phyloP scores from a whole-genome alignment of 2,113 vertebrate species.

The Trichechus manatus region DNA sequence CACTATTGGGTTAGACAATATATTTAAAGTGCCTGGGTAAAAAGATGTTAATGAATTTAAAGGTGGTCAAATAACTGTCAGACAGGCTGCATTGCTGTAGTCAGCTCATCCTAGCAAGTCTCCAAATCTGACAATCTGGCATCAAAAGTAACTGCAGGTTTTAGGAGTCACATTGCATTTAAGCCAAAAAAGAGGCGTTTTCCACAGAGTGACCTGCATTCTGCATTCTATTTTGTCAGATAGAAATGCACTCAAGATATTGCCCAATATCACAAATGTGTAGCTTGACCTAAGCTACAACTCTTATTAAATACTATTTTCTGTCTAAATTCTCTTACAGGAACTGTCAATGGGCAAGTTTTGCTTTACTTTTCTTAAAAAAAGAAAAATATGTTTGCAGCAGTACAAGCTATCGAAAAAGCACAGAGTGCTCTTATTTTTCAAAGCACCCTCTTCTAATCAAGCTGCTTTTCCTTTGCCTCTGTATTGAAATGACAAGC shows the following conservation, averaged over 20 bases:
- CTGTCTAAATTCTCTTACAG: slow-evolving; percentile 8
- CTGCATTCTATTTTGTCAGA: neutral
- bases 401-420: neutral
- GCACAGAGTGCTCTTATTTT: slow-evolving; percentile 42
- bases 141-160: slow-evolving; percentile 34
- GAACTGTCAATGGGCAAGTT: neutral
- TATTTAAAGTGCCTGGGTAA: neutral
- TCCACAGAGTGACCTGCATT: neutral
- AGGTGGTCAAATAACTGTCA: neutral
- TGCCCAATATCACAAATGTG: neutral
- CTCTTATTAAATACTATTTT: neutral
- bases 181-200: neutral
- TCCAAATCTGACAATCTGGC: neutral
- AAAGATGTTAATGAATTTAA: neutral
- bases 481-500: slow-evolving; percentile 63
- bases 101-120: neutral
- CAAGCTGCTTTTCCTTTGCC: slow-evolving; percentile 25
- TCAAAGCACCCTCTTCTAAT: slow-evolving; percentile 39
- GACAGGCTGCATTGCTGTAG: neutral
- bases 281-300: neutral
- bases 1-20: neutral
- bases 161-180: neutral
- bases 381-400: neutral
- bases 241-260: neutral
- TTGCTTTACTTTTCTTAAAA: neutral